These are phyloP conservation scores for Hypomesus transpacificus DNA, from an alignment of 2,113 vertebrate genomes.

Conservation along the genomic window DNA sequence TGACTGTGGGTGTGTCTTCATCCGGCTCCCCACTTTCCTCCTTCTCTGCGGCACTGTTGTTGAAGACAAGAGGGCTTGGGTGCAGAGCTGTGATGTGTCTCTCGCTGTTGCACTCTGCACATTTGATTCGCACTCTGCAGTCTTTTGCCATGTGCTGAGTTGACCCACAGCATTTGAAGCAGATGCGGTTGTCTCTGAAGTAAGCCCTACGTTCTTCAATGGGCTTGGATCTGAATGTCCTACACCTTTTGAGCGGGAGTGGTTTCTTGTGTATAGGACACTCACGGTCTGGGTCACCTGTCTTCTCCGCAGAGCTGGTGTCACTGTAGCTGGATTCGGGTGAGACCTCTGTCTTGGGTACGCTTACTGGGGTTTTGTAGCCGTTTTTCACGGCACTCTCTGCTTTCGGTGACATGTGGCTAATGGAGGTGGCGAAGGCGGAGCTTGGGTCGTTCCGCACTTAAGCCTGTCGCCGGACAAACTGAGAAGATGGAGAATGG, in stretches of 20 bases:
- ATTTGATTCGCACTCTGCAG: neutral
- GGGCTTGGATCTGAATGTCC: neutral
- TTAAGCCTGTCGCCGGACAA: too few relatives aligned
- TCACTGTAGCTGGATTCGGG: too few relatives aligned
- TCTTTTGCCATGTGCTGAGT: conserved; percentile 18
- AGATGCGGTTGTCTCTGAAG: conserved; percentile 18
- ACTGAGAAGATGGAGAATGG: too few relatives aligned
- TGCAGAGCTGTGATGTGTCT: conserved; percentile 4
- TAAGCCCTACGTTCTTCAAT: conserved; percentile 1
- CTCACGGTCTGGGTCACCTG: neutral
- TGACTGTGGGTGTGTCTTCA: too few relatives aligned
- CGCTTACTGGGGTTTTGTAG: neutral
- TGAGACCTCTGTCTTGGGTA: neutral
- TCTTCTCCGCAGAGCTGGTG: neutral
- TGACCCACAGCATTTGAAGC: conserved; percentile 18
- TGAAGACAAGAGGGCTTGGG: neutral
- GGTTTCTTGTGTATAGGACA: conserved; percentile 17
- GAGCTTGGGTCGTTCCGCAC: neutral
- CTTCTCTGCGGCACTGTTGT: neutral
- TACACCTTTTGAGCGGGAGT: conserved; percentile 14
- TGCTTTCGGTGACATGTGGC: neutral
- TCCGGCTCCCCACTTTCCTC: too few relatives aligned
- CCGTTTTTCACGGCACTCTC: neutral
- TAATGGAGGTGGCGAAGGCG: too few relatives aligned
- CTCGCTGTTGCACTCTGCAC: conserved; percentile 16